Evolutionary conservation across 2,797 vertebrate genomes (phyloP), one percentile per base, ranked within the genome.

Genomic region (Fratercula arctica): DNA sequence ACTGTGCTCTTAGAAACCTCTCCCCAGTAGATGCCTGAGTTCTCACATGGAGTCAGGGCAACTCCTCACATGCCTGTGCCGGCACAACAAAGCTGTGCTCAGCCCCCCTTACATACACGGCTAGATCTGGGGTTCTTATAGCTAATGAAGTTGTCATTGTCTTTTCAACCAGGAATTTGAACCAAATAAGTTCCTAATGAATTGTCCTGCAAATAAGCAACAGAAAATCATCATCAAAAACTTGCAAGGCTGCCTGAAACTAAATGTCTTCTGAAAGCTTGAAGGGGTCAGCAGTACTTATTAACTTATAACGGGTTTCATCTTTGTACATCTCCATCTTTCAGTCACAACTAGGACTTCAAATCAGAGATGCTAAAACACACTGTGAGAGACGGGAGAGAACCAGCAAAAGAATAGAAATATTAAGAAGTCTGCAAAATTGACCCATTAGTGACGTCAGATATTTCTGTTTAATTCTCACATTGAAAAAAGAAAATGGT

Each of bases 51-150:
- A 74, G 45, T 63, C 35, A 61, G 15, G 1, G 5, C 17, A 74
- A 80, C n/a, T 57, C 50, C 41, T 72, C 51, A n/a, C 7, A 7
- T 12, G 28, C 29, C 31, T 45, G 4, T 28, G 18, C n/a, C 37
- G 39, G 31, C 15, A 41, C 1, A 25, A 17, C 35, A 89, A 76
- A 83, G 33, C 37, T 85, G 37, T 0, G 1, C 57, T 92, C 72
- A 90, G n/a, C 5, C 1, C 8, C 23, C 5, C 21, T 35, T 21
- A 39, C 4, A 48, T 3, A 79, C 3, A 11, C 1, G 2, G 37
- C 41, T 67, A 85, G 17, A 69, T 41, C 23, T 72, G 37, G 19
- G 11, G 8, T 37, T 90, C 35, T 43, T 74, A 57, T 1, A 63
- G 53, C 23, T 9, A 54, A 37, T 41, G 60, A 70, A 74, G 41